Evolutionary conservation across 2,113 vertebrate genomes (phyloP).

Genomic region (Sylvietta virens): DNA sequence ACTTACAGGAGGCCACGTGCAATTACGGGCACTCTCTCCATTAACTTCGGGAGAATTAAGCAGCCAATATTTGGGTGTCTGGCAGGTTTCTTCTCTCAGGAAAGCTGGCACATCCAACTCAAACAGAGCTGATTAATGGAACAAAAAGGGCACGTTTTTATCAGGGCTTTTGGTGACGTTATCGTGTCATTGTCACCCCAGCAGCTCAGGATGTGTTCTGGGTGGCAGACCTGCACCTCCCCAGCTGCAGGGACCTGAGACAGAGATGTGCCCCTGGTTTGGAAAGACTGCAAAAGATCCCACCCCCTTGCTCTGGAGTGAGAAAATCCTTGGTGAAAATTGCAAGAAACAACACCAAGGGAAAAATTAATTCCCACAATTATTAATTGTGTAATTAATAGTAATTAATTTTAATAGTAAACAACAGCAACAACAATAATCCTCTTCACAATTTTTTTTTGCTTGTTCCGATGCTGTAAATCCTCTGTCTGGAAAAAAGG

Average conservation of each 20-base stretch:
- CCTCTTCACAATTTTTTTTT: neutral
- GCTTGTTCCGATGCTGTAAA: neutral
- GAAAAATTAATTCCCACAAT: too few species aligned
- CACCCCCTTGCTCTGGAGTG: neutral
- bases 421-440: neutral
- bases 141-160: neutral
- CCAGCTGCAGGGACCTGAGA: neutral
- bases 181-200: neutral
- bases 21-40: constrained; percentile 8
- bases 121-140: neutral
- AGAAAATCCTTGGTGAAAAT: neutral
- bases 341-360: neutral
- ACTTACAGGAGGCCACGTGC: neutral
- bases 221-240: neutral
- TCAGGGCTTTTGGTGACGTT: neutral
- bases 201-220: neutral
- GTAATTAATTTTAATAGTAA: neutral
- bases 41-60: constrained; percentile 44
- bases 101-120: neutral
- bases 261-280: neutral
- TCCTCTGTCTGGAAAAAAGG: neutral
- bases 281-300: neutral
- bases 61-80: neutral
- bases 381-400: neutral
- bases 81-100: constrained; percentile 3